Evolutionary conservation across 2,888 invertebrate genomes (phyloP).

Genomic region (Biston betularia): DNA sequence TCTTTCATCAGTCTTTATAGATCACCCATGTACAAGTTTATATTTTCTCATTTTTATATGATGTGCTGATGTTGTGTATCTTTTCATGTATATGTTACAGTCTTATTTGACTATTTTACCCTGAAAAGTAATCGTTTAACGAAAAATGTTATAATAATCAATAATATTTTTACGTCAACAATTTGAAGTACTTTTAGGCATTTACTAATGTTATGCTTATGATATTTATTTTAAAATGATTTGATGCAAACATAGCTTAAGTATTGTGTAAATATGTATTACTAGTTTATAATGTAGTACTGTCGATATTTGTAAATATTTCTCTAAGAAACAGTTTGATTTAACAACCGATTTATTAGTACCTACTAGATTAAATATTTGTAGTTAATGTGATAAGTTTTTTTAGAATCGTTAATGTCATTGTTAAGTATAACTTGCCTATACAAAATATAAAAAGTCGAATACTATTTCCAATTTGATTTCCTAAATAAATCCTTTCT

Average conservation of each 20-base stretch:
- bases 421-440: slow-evolving; percentile 44
- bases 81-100: not conserved
- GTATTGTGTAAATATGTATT: slow-evolving; percentile 38
- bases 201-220: slow-evolving; percentile 41
- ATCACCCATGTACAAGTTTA: slow-evolving; percentile 23
- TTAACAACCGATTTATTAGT: slow-evolving; percentile 29
- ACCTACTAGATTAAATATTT: slow-evolving; percentile 22
- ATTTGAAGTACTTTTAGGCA: slow-evolving; percentile 40
- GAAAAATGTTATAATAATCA: not conserved
- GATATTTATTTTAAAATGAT: slow-evolving; percentile 25
- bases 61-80: not conserved
- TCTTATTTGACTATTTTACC: not conserved
- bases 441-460: slow-evolving; percentile 50
- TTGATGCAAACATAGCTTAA: slow-evolving; percentile 46
- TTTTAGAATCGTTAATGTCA: slow-evolving; percentile 46
- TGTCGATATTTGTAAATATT: slow-evolving; percentile 47
- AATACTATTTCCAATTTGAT: slow-evolving; percentile 8
- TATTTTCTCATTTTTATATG: slow-evolving; percentile 1
- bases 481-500: slow-evolving; percentile 1
- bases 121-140: not conserved
- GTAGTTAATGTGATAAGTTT: slow-evolving; percentile 62
- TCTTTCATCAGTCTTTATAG: slow-evolving; percentile 18
- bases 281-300: slow-evolving; percentile 29
- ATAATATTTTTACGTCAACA: slow-evolving; percentile 26
- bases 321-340: slow-evolving; percentile 2